phyloP scores from a whole-genome alignment of 2,888 invertebrate genomes.

The Sipha maydis region DNA sequence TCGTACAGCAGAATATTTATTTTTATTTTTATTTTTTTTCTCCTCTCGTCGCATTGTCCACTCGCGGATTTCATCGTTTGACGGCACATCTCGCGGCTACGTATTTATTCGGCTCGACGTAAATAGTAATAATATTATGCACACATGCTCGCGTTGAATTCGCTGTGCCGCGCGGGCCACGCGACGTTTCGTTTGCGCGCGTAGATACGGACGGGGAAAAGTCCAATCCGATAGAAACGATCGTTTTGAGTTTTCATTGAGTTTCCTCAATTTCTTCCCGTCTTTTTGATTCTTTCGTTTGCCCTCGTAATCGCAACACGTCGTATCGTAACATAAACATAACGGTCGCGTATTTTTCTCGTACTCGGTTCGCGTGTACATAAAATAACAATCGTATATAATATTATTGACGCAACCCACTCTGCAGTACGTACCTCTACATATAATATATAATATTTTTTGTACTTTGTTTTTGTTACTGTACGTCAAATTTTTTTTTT shows the following conservation, averaged over 20 bases:
- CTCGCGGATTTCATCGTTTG: neutral
- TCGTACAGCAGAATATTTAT: no score
- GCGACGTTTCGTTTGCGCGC: neutral
- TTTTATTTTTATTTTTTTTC: neutral
- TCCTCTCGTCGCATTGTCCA: neutral
- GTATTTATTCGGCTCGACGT: neutral
- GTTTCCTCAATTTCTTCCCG: no score
- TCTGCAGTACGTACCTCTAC: conserved; percentile 36
- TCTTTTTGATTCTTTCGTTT: neutral
- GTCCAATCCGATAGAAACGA: no score
- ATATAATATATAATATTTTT: conserved; percentile 1
- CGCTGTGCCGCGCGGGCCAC: neutral
- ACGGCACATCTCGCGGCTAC: neutral
- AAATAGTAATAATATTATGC: neutral
- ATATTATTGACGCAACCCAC: conserved; percentile 1
- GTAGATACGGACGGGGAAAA: neutral
- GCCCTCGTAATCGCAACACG: neutral
- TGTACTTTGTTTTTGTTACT: neutral
- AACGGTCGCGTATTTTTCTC: neutral
- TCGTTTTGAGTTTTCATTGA: neutral
- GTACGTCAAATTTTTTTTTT: neutral
- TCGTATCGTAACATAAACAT: no score
- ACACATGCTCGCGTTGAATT: neutral
- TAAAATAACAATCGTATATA: neutral
- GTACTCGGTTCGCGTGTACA: neutral